Base-by-base conservation (phyloP, 2,888 invertebrate genomes). In the Stegophylla sp. region DNA sequence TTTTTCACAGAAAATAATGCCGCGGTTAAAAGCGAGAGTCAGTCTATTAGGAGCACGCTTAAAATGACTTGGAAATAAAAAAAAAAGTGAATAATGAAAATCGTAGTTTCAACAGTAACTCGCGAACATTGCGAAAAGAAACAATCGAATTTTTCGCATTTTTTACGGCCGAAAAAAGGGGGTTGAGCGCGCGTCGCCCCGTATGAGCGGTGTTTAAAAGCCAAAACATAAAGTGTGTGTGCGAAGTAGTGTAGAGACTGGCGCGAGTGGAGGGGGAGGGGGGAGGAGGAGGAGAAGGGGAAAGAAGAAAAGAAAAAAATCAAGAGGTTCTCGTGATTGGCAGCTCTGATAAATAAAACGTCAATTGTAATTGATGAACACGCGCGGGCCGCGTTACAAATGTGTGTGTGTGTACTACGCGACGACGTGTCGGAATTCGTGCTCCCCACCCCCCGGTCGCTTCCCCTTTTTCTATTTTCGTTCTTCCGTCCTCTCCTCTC, bases 291-390 rank as follows among this genome's bases (percentile, higher is more conserved):
- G n/a, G n/a, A n/a, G n/a, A n/a, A n/a, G n/a, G n/a, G n/a, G n/a
- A n/a, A n/a, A n/a, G n/a, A n/a, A n/a, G n/a, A n/a, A n/a, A n/a
- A n/a, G 23, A 51, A 64, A 74, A 64, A 75, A 75, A 51, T 64
- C 63, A 51, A 75, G 64, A 64, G 75, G 51, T 51, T 64, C 64
- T 63, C 48, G 66, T 67, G 67, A 79, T 69, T 69, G 77, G 69
- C 77, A 79, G 77, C 28, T 79, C 48, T 48, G 69, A 79, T 79
- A 79, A 79, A 79, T 79, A 79, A 69, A 79, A 79, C 69, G 77
- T 79, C 77, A 79, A 69, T 48, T 20, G 77, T 69, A 79, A 79
- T 69, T 69, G 77, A 79, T 69, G 77, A 79, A 79, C 69, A 69
- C 20, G 20, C 69, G 77, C 20, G 20, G 53, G 43, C 76, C 59